Conservation (phyloP, 2,797 vertebrate species). For the Ibycter americanus region DNA sequence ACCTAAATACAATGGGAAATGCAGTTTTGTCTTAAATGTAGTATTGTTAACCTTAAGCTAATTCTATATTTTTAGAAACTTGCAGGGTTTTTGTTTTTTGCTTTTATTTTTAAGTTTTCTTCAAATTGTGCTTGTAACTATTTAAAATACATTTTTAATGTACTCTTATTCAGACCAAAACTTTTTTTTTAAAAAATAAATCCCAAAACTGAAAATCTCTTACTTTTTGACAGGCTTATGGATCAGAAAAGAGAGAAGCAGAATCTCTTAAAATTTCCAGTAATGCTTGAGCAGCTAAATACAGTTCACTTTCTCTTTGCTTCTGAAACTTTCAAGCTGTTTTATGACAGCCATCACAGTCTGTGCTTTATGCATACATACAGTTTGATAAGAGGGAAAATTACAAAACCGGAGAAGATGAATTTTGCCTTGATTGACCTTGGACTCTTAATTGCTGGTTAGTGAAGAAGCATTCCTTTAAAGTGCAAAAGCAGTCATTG, state of each 20-base stretch:
- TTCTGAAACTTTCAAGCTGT: constrained; percentile 15
- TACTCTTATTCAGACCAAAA: neutral
- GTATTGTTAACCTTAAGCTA: neutral
- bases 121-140: neutral
- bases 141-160: neutral
- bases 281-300: neutral
- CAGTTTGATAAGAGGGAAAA: constrained; percentile 6
- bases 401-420: neutral
- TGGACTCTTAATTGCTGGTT: constrained; percentile 31
- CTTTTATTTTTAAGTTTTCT: neutral
- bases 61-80: neutral
- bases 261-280: neutral
- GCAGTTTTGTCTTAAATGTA: neutral
- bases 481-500: constrained; percentile 21
- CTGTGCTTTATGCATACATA: neutral
- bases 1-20: neutral
- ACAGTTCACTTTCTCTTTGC: neutral
- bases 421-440: constrained; percentile 50
- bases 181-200: too few relatives aligned
- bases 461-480: constrained; percentile 24
- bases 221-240: neutral
- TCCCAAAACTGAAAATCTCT: neutral
- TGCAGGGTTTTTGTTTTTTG: neutral
- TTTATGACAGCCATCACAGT: neutral
- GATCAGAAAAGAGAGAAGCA: neutral